Base-by-base conservation (phyloP, 2,888 invertebrate genomes). In the Busseola fusca region DNA sequence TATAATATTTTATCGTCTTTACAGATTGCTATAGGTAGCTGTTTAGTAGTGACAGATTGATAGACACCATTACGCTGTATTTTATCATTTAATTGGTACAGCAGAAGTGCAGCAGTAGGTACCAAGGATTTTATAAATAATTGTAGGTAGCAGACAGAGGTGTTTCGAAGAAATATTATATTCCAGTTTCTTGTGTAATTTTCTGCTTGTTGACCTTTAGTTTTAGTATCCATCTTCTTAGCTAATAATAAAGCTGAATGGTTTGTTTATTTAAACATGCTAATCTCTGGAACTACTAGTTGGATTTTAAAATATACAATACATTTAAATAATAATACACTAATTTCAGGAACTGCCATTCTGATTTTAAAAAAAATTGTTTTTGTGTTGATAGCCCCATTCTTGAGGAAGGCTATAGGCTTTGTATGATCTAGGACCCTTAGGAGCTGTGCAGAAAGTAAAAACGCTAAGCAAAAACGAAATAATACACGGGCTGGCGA, bases 1-100 rank as follows among this genome's bases (percentile, higher is more conserved):
- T 64, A 72, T 81, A 56, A 81, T n/a, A n/a, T n/a, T 77, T 77
- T 70, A 73, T 77, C 50, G 66, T 69, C 54, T 72, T 52, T n/a
- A 54, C 58, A 62, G 48, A 58, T 68, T 81, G 65, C 52, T 12
- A 65, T 54, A 66, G 58, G 63, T 21, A 66, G 58, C 63, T 21
- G 48, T 63, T 42, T 14, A 60, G 21, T 52, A 65, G 72, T 73
- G 72, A 81, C 67, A 78, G 81, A 27, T 77, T 81, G 69, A 72
- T 73, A 21, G 72, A 69, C 27, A 37, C 1, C 65, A 77, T 69
- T 69, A 69, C 25, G 25, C 25, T 56, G 37, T 59, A 70, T 67
- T n/a, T 57, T 66, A 69, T 64, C 56, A 57, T 37, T 69, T 57
- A 48, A 69, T 69, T 69, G 52, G 73, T 50, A 54, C 40, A 52